A percentile compares a stretch with the other conserved stretches of the same genome.
These are phyloP conservation scores for Byasa hedistus DNA, from an alignment of 2,888 invertebrate genomes.

Conservation along the genomic window DNA sequence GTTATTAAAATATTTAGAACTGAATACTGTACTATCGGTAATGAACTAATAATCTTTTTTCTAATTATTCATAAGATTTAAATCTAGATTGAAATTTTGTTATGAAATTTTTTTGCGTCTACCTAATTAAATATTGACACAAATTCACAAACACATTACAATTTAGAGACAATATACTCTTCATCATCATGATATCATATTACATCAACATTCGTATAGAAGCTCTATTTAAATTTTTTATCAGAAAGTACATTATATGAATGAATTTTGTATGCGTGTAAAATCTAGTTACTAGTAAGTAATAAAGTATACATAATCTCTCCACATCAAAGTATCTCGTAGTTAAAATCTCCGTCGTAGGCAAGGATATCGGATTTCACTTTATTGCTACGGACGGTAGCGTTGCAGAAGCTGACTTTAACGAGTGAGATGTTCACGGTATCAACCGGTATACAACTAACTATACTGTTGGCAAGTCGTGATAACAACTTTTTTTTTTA, in stretches of 20 bases:
- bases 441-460: conserved; percentile 47
- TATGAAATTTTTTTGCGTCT: too few species aligned
- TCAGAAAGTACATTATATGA: neutral
- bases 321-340: conserved; percentile 65
- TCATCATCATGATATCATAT: too few species aligned
- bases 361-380: conserved; percentile 73
- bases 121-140: too few species aligned
- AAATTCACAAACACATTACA: too few species aligned
- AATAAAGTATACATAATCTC: conserved; percentile 58
- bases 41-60: too few species aligned
- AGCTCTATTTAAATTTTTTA: neutral
- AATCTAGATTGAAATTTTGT: too few species aligned
- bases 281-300: conserved; percentile 32
- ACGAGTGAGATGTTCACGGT: conserved; percentile 66
- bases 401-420: conserved; percentile 51
- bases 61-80: too few species aligned
- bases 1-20: neutral
- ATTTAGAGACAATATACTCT: too few species aligned
- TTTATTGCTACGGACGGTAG: conserved; percentile 67
- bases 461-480: conserved; percentile 4
- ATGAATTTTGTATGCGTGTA: conserved; percentile 33
- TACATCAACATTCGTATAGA: too few species aligned
- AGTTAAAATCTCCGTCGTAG: conserved; percentile 61
- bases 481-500: conserved; percentile 6
- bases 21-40: too few species aligned